Evolutionary conservation across 2,113 vertebrate genomes (phyloP), one percentile per base, ranked within the genome.

Genomic region (Numenius arquata): DNA sequence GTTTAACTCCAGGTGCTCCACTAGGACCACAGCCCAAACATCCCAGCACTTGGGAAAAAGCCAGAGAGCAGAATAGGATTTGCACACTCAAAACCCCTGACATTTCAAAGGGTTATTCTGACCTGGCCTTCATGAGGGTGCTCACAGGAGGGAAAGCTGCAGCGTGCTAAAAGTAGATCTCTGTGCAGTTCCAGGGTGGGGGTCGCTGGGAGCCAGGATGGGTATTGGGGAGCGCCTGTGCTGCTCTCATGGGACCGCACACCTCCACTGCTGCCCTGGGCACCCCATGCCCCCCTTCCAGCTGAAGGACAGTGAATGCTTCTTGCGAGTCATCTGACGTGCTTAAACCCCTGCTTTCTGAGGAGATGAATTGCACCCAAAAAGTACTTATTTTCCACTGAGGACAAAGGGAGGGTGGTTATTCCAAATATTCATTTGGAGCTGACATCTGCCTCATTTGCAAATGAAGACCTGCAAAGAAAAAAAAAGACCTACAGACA

Each of bases 141-240:
- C 38, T 68, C 32, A 47, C 11, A 21, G 55, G 55, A 74, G 61
- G 27, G 50, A 75, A 82, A 62, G 22, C 27, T 23, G 20, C 23
- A 50, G 7, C 0, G 0, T 11, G 22, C 26, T 45, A 13, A 63
- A 74, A 90, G 50, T 36, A 90, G 56, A 58, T 30, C 30, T 68
- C 55, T 41, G 11, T 78, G 38, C 38, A 21, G 9, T 34, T 79
- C 53, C 70, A 74, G 18, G 4, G 11, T 38, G 12, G 32, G 7
- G 6, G 16, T 55, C 21, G 29, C 55, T 61, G 53, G 68, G 45
- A 86, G 27, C 17, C 5, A 3, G 13, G 12, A 56, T 1, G 4
- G 9, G 2, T 53, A 2, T 0, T 77, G 56, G 11, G 36, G 15
- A 75, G 3, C 1, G 2, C 11, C 13, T 67, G 36, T 30, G 22